These are phyloP conservation scores for Catocala fraxini DNA, from an alignment of 2,888 invertebrate genomes.

Conservation along the genomic window DNA sequence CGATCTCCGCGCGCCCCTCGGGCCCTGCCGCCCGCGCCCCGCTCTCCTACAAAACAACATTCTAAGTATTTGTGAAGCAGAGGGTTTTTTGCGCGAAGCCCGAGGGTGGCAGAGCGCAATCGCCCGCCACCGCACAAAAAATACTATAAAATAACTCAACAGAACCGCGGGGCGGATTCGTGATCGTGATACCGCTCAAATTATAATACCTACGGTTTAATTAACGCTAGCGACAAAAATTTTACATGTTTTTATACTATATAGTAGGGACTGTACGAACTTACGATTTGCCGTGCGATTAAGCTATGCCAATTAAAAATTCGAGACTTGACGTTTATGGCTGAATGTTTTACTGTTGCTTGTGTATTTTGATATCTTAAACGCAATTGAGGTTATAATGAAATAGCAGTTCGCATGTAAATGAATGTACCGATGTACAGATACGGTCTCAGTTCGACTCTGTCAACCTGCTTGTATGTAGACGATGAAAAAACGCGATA, in stretches of 20 bases:
- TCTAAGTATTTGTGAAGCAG: conserved; percentile 82
- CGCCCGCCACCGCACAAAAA: conserved; percentile 84
- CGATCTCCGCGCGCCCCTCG: conserved; percentile 78
- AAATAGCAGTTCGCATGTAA: conserved; percentile 1
- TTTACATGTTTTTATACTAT: conserved; percentile 63
- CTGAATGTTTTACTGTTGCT: conserved; percentile 33
- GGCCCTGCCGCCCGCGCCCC: conserved; percentile 60
- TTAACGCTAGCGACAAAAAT: conserved; percentile 79
- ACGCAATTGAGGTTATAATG: conserved; percentile 7
- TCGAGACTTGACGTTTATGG: conserved; percentile 37
- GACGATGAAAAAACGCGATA: conserved; percentile 70
- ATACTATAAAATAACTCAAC: conserved; percentile 86
- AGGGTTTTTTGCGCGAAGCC: conserved; percentile 87
- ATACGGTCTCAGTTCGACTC: conserved; percentile 62
- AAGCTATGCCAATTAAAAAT: conserved; percentile 55
- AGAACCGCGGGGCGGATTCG: conserved; percentile 83
- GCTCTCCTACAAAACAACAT: conserved; percentile 81
- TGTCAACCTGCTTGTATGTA: conserved; percentile 70
- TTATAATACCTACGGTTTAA: conserved; percentile 79
- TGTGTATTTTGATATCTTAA: conserved; percentile 18
- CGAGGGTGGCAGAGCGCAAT: conserved; percentile 85
- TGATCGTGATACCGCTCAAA: conserved; percentile 80
- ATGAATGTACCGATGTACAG: conserved; percentile 10
- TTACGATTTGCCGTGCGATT: conserved; percentile 59
- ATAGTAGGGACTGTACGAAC: conserved; percentile 50